phyloP scores from a whole-genome alignment of 1,140 invertebrate genomes.

The Drepana arcuata region DNA sequence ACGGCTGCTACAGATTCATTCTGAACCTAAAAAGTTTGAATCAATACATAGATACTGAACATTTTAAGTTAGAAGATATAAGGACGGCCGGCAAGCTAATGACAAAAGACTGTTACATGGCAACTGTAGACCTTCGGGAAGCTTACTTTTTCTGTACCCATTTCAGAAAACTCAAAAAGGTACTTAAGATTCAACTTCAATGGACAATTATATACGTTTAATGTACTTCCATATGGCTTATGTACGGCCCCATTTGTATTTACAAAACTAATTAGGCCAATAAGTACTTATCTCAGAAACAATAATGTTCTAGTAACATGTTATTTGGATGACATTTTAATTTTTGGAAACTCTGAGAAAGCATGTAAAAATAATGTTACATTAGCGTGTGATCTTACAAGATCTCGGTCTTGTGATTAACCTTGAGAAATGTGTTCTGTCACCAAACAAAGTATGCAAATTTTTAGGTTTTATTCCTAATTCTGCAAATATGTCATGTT shows the following conservation, averaged over 20 bases:
- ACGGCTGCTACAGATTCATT: slow-evolving; percentile 14
- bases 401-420: slow-evolving; percentile 17
- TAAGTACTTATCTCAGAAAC: slow-evolving; percentile 7
- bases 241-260: slow-evolving; percentile 6
- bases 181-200: background rate
- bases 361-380: slow-evolving; percentile 6
- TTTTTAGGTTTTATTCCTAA: slow-evolving; percentile 19
- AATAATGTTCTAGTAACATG: slow-evolving; percentile 4
- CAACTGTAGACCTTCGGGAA: slow-evolving; percentile 6
- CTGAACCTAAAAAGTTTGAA: slow-evolving; percentile 8
- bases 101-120: slow-evolving; percentile 4
- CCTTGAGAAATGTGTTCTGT: slow-evolving; percentile 11
- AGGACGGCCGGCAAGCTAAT: slow-evolving; percentile 10
- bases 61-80: slow-evolving; percentile 15
- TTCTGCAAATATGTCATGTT: too few relatives aligned
- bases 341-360: slow-evolving; percentile 1
- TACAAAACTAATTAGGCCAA: slow-evolving; percentile 10
- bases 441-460: slow-evolving; percentile 6
- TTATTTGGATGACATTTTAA: slow-evolving; percentile 20
- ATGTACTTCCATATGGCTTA: slow-evolving; percentile 1
- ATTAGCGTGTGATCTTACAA: slow-evolving; percentile 4
- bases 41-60: slow-evolving; percentile 7
- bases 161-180: slow-evolving; percentile 1
- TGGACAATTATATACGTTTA: slow-evolving; percentile 1
- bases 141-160: slow-evolving; percentile 10